Evolutionary conservation across 2,888 invertebrate genomes (phyloP), one percentile per base, ranked within the genome.

Genomic region (Philereme vetulata): DNA sequence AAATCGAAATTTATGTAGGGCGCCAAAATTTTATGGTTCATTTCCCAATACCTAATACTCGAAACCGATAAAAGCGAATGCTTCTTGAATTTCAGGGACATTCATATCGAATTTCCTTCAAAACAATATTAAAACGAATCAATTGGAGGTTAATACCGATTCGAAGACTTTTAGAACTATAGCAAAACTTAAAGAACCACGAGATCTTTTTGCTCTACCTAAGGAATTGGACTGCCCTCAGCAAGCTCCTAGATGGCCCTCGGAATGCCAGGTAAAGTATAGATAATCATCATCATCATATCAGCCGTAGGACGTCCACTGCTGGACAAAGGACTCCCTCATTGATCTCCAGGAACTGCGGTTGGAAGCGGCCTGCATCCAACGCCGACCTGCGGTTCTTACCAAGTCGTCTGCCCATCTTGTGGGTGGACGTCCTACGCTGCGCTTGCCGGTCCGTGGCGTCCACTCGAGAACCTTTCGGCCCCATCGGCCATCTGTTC

Each of bases 211-310:
- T 84, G 94, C 95, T 55, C 88, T 95, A 70, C 95, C 95, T 62
- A 95, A 94, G 79, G 95, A 95, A 81, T 88, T 94, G 77, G 95
- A 95, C 74, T 95, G 94, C 77, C 94, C 95, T 54, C 95, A 95
- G 75, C 97, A 97, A 91, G 95, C 96, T 74, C 95, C 97, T 60
- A 93, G 97, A 82, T 97, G 97, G 97, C 97, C 97, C 21, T 95
- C 96, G 47, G 97, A 97, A 92, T 97, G 97, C 87, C 97, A 97
- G 93, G 97, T 97, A 83, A 88, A 81, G 68, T 57, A 6, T 55
- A 51, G 51, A 10, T 36, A 36, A 4, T 7, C 36, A n/a, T n/a
- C n/a, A n/a, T n/a, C n/a, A n/a, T n/a, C n/a, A n/a, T n/a, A n/a
- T n/a, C n/a, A n/a, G n/a, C n/a, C n/a, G n/a, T n/a, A n/a, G n/a